A percentile compares a stretch with the other conserved stretches of the same genome.
These are phyloP conservation scores for Cheilosia soror DNA, from an alignment of 2,888 invertebrate genomes.

Conservation along the genomic window DNA sequence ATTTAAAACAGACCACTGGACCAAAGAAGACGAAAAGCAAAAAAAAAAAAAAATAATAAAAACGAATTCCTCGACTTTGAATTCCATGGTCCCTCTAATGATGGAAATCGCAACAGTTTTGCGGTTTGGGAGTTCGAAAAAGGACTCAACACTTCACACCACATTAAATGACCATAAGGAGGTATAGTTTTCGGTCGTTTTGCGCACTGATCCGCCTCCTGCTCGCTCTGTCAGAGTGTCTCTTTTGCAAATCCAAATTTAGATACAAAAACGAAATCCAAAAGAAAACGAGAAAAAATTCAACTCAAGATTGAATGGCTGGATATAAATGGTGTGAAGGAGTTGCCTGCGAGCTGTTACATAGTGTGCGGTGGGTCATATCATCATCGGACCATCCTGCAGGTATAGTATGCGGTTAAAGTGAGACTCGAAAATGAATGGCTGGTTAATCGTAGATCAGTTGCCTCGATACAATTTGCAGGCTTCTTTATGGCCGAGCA, in stretches of 20 bases:
- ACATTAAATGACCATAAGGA: constrained; percentile 67
- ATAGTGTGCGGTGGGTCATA: constrained; percentile 72
- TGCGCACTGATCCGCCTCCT: constrained; percentile 53
- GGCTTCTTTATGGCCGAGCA: constrained; percentile 51
- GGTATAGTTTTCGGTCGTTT: constrained; percentile 54
- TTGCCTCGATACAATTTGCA: constrained; percentile 66
- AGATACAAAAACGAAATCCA: constrained; percentile 57
- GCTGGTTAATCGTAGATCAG: constrained; percentile 73
- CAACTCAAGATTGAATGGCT: constrained; percentile 52
- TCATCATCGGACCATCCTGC: constrained; percentile 50
- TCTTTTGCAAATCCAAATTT: constrained; percentile 58
- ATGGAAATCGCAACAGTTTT: constrained; percentile 69
- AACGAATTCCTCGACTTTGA: constrained; percentile 42
- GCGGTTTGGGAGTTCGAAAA: constrained; percentile 67
- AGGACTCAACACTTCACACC: constrained; percentile 71
- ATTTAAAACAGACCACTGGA: constrained; percentile 59
- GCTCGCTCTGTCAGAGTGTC: constrained; percentile 31
- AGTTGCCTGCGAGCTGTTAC: constrained; percentile 62
- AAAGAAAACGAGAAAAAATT: background rate
- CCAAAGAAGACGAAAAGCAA: constrained; percentile 5
- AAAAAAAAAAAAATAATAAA: background rate
- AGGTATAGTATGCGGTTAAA: constrained; percentile 2
- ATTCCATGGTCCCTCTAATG: constrained; percentile 65
- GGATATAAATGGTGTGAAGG: constrained; percentile 65
- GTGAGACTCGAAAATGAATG: constrained; percentile 47